Evolutionary conservation across 2,888 invertebrate species (phyloP).

Genomic region (Bimastos eiseni): DNA sequence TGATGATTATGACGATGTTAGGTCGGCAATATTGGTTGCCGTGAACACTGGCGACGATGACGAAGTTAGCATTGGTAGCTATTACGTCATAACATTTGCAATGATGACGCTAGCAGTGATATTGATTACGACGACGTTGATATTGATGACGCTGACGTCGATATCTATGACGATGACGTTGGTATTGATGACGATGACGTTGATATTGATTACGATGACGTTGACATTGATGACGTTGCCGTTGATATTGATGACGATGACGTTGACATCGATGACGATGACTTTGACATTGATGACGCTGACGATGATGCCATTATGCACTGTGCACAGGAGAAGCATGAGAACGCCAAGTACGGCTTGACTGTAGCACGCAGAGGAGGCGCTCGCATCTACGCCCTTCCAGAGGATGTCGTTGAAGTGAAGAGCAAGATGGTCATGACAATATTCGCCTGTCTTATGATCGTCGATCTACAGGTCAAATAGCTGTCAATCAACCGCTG

Average conservation of each 20-base stretch:
- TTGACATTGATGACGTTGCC: neutral
- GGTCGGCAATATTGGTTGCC: too few relatives aligned
- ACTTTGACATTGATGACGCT: neutral
- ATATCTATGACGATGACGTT: slow-evolving; percentile 17
- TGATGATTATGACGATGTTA: too few relatives aligned
- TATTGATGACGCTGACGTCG: slow-evolving; percentile 23
- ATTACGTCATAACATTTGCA: too few relatives aligned
- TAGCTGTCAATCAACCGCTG: neutral
- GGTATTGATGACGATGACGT: slow-evolving; percentile 24
- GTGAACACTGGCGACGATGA: too few relatives aligned
- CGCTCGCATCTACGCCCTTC: slow-evolving; percentile 93
- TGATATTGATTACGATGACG: neutral
- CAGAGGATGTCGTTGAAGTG: slow-evolving; percentile 97
- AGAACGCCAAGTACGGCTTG: slow-evolving; percentile 98
- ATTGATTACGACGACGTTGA: too few relatives aligned
- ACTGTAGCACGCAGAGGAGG: slow-evolving; percentile 97
- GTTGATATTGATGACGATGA: slow-evolving; percentile 24
- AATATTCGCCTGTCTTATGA: slow-evolving; percentile 98
- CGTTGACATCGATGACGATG: neutral
- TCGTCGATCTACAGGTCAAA: slow-evolving; percentile 70
- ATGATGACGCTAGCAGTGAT: too few relatives aligned
- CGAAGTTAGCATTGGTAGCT: too few relatives aligned
- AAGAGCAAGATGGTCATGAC: slow-evolving; percentile 99
- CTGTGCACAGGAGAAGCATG: slow-evolving; percentile 78
- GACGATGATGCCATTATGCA: neutral